Percentiles rank a stretch among this genome's conserved stretches.
These are phyloP conservation scores for Chaetura pelagica DNA, from an alignment of 2,113 vertebrate species.

Conservation along the genomic window DNA sequence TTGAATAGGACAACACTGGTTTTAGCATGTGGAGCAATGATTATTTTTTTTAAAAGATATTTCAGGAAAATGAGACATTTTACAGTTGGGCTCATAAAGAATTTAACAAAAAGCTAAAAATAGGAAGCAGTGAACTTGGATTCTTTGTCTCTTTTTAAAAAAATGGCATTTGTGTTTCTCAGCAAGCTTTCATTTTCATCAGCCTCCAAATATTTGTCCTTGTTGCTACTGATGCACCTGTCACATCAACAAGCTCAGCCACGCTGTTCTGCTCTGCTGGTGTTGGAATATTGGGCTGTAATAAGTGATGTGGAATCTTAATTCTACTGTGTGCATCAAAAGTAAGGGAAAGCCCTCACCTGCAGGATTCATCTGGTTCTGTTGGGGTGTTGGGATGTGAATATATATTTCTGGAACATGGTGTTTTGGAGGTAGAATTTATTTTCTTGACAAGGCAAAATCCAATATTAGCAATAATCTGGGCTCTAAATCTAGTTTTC, in stretches of 20 bases:
- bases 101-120: background rate
- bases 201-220: background rate
- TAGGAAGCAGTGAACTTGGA: background rate
- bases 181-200: background rate
- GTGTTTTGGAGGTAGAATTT: background rate
- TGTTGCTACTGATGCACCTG: background rate
- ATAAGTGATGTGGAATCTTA: background rate
- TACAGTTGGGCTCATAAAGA: background rate
- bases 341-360: background rate
- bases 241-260: background rate
- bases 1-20: background rate
- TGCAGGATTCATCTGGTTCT: rapidly evolving
- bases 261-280: rapidly evolving
- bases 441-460: background rate
- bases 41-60: background rate
- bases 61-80: background rate
- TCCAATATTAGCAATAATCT: background rate
- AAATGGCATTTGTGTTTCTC: background rate
- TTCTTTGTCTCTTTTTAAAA: background rate
- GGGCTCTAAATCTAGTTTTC: background rate
- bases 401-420: background rate
- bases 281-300: background rate
- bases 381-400: background rate
- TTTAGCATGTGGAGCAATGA: background rate
- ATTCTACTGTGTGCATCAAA: background rate